A percentile compares a stretch with the other conserved stretches of the same genome.
Evolutionary conservation across 2,113 vertebrate genomes (phyloP).

Genomic region (Macquaria australasica): DNA sequence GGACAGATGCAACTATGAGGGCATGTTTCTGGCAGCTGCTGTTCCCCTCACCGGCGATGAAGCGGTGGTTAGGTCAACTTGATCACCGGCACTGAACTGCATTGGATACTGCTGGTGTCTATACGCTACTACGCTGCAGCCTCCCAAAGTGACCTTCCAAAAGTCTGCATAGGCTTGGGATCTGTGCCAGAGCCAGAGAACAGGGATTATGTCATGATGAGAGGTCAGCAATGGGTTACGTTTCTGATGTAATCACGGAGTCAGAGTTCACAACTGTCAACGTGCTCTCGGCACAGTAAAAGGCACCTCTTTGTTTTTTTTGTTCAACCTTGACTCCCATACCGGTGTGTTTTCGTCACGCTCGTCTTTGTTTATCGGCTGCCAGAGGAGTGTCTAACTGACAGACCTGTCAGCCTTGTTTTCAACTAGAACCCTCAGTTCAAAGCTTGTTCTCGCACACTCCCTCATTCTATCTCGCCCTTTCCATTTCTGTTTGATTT

Average conservation of each 20-base stretch:
- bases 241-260: slow-evolving; percentile 43
- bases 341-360: background rate
- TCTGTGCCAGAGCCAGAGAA: slow-evolving; percentile 21
- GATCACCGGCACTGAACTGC: slow-evolving; percentile 35
- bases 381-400: slow-evolving; percentile 13
- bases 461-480: background rate
- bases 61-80: slow-evolving; percentile 36
- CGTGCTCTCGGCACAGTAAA: background rate
- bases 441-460: background rate
- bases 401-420: slow-evolving; percentile 30
- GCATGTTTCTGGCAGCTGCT: slow-evolving; percentile 1
- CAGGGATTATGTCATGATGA: slow-evolving; percentile 33
- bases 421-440: background rate
- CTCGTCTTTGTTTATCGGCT: slow-evolving; percentile 22
- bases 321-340: background rate
- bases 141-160: slow-evolving; percentile 61
- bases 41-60: slow-evolving; percentile 15
- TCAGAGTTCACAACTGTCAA: slow-evolving; percentile 62
- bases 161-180: slow-evolving; percentile 46
- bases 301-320: background rate
- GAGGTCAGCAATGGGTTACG: slow-evolving; percentile 17
- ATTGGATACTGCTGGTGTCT: slow-evolving; percentile 49
- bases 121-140: slow-evolving; percentile 12
- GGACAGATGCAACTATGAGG: background rate
- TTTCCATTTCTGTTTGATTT: background rate